phyloP scores from a whole-genome alignment of 2,888 invertebrate species.

The Pyralis farinalis region DNA sequence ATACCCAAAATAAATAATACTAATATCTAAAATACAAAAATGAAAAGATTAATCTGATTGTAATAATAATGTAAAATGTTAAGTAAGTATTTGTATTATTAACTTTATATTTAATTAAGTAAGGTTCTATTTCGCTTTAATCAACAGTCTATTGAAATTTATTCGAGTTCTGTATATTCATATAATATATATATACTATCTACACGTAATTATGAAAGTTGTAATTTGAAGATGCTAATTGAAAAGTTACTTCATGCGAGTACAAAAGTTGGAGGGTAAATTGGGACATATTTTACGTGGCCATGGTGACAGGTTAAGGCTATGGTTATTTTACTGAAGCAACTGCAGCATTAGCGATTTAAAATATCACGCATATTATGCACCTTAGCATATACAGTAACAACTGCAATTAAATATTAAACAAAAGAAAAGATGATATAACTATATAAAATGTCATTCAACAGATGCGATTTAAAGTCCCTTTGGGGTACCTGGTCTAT shows the following conservation, averaged over 20 bases:
- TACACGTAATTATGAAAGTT: constrained; percentile 3
- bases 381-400: too few relatives aligned
- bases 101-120: constrained; percentile 9
- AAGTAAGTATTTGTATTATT: too few relatives aligned
- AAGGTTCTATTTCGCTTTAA: constrained; percentile 1
- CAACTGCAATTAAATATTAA: too few relatives aligned
- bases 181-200: constrained; percentile 9
- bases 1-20: too few relatives aligned
- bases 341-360: not conserved
- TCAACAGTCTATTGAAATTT: constrained; percentile 9
- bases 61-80: too few relatives aligned
- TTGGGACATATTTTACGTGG: constrained; percentile 7
- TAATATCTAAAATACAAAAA: too few relatives aligned
- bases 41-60: too few relatives aligned
- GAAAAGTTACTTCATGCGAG: constrained; percentile 12
- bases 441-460: too few relatives aligned
- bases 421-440: too few relatives aligned
- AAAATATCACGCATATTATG: too few relatives aligned
- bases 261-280: constrained; percentile 10
- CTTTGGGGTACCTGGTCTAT: too few relatives aligned
- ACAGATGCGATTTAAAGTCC: too few relatives aligned
- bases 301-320: not conserved
- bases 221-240: constrained; percentile 10
- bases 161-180: constrained; percentile 1
- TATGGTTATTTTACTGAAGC: not conserved